Percentiles rank a stretch among this genome's conserved stretches.
Evolutionary conservation across 2,113 vertebrate species (phyloP).

Genomic region (Puffinus mauretanicus): DNA sequence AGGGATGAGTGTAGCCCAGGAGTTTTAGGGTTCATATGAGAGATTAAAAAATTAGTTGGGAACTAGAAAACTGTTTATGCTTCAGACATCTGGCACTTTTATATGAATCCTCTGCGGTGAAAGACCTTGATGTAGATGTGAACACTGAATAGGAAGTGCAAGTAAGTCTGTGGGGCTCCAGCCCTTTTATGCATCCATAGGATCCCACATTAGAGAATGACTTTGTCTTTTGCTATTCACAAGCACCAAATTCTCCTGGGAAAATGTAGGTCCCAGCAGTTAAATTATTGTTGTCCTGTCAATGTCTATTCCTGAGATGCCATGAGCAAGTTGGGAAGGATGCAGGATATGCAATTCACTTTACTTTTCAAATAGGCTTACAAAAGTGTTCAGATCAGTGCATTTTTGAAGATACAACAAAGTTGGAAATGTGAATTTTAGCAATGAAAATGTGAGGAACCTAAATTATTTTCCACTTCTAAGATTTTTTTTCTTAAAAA

Average conservation of each 20-base stretch:
- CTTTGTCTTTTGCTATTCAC: not conserved
- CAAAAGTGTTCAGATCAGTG: not conserved
- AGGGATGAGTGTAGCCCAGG: not conserved
- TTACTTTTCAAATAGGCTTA: not conserved
- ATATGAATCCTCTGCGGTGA: not conserved
- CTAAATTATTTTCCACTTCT: not conserved
- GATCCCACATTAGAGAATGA: not conserved
- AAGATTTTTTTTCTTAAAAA: conserved; percentile 1
- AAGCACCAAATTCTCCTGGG: not conserved
- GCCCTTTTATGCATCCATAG: not conserved
- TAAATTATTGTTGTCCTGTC: not conserved
- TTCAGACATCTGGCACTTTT: not conserved
- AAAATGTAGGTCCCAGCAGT: not conserved
- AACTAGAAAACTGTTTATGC: not conserved
- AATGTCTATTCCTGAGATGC: not conserved
- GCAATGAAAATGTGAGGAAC: not conserved
- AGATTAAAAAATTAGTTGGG: not conserved
- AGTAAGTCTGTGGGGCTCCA: not conserved
- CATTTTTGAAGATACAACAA: not conserved
- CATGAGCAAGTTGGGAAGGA: not conserved
- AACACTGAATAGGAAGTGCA: not conserved
- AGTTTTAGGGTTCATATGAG: not conserved
- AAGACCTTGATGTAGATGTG: not conserved
- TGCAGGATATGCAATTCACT: not conserved
- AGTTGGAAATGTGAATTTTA: not conserved